Base-by-base conservation (phyloP, 1,140 invertebrate genomes). In the Drosophila varians region DNA sequence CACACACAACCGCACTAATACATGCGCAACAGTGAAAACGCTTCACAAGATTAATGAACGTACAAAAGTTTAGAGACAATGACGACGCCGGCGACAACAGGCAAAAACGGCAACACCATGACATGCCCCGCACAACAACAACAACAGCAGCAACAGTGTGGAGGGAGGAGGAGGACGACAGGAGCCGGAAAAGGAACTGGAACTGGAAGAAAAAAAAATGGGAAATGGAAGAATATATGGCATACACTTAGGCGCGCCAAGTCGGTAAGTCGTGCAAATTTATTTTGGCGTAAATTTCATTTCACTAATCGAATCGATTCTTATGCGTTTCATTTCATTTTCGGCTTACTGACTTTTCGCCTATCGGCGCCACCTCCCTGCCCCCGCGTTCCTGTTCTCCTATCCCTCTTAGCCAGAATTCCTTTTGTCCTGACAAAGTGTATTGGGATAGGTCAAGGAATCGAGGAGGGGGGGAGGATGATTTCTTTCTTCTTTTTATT, bases 31-130 rank as follows among this genome's bases (percentile, higher is more conserved):
- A 79, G 80, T 75, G 61, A 76, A 76, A 86, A 86, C 80, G 80
- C 80, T 86, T 79, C 84, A 80, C 76, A 86, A 86, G 80, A 86
- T 86, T 86, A 86, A 86, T 86, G 80, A 86, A 86, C 76, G 80
- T 86, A 79, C 80, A 86, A 86, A 86, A 86, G 80, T 86, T 86
- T 86, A 86, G 80, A 86, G 76, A 86, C 80, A 86, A 86, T 86
- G 80, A 86, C 80, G 80, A 76, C 76, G 80, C 76, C 80, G 72
- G 62, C 71, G 68, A 80, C 73, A 69, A 79, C 53, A 76, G 51
- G 40, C 77, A 76, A 52, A 40, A 77, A 60, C 51, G 55, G 52
- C 57, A 74, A 73, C 74, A 79, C 64, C 79, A 76, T 84, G 77
- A 84, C 77, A 74, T 57, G 45, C 38, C 58, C 54, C 43, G 43